phyloP scores from a whole-genome alignment of 2,888 invertebrate species.

The Nowickia ferox region DNA sequence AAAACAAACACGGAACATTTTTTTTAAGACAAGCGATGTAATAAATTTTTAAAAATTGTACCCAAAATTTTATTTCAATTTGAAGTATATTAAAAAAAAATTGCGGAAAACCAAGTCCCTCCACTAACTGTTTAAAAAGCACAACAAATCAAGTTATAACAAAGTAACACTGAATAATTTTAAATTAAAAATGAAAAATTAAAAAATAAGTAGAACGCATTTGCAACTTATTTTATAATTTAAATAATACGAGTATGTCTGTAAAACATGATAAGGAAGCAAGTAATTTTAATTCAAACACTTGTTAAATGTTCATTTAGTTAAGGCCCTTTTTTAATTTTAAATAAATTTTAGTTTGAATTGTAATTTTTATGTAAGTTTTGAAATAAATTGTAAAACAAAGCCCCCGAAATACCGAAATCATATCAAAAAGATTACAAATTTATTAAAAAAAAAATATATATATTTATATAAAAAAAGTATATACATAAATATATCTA shows the following conservation, averaged over 20 bases:
- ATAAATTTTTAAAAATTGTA: too few species aligned
- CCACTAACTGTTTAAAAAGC: conserved; percentile 39
- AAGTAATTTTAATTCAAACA: neutral
- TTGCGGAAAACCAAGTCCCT: conserved; percentile 44
- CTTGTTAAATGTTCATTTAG: neutral
- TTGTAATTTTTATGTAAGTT: conserved; percentile 24
- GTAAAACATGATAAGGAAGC: conserved; percentile 4
- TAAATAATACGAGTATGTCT: neutral
- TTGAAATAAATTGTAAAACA: conserved; percentile 8
- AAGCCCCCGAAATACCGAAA: conserved; percentile 22
- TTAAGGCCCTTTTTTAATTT: neutral
- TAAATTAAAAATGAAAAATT: neutral
- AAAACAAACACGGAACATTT: neutral
- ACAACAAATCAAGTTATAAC: neutral
- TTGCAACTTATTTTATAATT: conserved; percentile 2
- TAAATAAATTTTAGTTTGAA: conserved; percentile 26
- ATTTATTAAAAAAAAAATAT: conserved; percentile 14
- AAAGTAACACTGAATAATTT: neutral
- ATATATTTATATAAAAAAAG: neutral
- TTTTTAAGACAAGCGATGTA: neutral
- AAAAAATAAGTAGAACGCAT: neutral
- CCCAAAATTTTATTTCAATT: conserved; percentile 12
- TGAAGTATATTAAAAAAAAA: neutral
- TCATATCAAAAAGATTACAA: conserved; percentile 65
- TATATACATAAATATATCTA: neutral